phyloP scores from a whole-genome alignment of 2,113 vertebrate species.

The Octodon degus region DNA sequence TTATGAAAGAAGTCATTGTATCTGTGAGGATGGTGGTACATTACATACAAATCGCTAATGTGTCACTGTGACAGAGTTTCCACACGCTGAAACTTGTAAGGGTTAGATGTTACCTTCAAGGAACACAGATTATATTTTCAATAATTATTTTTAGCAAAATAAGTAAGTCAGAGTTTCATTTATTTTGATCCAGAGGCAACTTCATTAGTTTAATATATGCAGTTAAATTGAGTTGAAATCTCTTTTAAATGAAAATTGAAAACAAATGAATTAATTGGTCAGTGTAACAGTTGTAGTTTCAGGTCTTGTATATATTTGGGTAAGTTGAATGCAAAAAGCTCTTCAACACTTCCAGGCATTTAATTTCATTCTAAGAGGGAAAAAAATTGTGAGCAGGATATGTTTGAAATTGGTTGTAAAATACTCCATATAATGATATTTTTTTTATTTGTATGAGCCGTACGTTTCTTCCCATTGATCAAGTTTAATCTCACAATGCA shows the following conservation, averaged over 20 bases:
- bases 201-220: slow-evolving; percentile 56
- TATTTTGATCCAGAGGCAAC: slow-evolving; percentile 64
- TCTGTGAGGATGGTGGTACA: neutral
- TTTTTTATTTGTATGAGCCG: neutral
- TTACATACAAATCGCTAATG: neutral
- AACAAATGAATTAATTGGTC: slow-evolving; percentile 74
- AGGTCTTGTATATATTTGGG: neutral
- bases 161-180: slow-evolving; percentile 67
- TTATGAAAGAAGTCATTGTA: neutral
- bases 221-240: slow-evolving; percentile 69
- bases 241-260: slow-evolving; percentile 75
- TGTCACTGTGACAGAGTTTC: neutral
- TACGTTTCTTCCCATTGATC: neutral
- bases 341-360: slow-evolving; percentile 41
- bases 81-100: neutral
- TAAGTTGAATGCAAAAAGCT: slow-evolving; percentile 6
- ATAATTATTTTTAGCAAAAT: slow-evolving; percentile 25
- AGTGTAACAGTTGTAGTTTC: slow-evolving; percentile 31
- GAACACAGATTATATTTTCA: slow-evolving; percentile 39
- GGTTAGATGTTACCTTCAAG: neutral
- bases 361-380: slow-evolving; percentile 30
- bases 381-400: slow-evolving; percentile 4
- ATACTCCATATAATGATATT: slow-evolving; percentile 24
- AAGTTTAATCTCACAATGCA: neutral
- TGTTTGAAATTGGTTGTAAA: slow-evolving; percentile 51